phyloP scores from a whole-genome alignment of 2,113 vertebrate genomes.

The Chaetops frenatus region DNA sequence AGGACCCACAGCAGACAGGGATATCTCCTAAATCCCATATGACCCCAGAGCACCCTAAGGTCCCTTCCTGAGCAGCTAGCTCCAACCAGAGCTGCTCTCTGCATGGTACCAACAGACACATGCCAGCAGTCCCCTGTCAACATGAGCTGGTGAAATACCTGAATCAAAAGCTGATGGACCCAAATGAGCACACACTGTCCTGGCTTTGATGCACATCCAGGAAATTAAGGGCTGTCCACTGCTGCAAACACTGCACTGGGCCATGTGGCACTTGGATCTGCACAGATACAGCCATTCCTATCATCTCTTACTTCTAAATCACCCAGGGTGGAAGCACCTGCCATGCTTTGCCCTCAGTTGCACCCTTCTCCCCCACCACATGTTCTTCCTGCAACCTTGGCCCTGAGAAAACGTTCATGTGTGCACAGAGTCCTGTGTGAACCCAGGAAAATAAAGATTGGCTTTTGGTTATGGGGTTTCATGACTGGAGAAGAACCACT shows the following conservation, averaged over 20 bases:
- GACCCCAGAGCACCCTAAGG: not conserved
- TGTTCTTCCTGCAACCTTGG: not conserved
- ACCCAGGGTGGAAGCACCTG: rapidly evolving
- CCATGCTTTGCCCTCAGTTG: not conserved
- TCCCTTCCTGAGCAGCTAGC: not conserved
- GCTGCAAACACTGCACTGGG: not conserved
- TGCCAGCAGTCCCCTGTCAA: not conserved
- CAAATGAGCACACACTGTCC: not conserved
- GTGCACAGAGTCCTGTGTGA: not conserved
- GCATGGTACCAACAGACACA: rapidly evolving
- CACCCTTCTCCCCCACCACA: too few relatives aligned
- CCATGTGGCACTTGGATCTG: not conserved
- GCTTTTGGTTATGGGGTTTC: not conserved
- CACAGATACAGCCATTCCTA: not conserved
- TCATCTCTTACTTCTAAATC: not conserved
- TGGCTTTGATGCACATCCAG: not conserved
- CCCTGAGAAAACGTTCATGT: not conserved
- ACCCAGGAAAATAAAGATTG: not conserved
- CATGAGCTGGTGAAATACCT: not conserved
- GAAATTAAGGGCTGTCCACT: not conserved
- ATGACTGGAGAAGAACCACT: not conserved
- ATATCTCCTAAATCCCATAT: not conserved
- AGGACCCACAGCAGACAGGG: not conserved
- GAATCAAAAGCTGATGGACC: not conserved
- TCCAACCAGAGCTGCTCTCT: not conserved